Conservation (phyloP, 2,113 vertebrate genomes). For the Oenanthe melanoleuca region DNA sequence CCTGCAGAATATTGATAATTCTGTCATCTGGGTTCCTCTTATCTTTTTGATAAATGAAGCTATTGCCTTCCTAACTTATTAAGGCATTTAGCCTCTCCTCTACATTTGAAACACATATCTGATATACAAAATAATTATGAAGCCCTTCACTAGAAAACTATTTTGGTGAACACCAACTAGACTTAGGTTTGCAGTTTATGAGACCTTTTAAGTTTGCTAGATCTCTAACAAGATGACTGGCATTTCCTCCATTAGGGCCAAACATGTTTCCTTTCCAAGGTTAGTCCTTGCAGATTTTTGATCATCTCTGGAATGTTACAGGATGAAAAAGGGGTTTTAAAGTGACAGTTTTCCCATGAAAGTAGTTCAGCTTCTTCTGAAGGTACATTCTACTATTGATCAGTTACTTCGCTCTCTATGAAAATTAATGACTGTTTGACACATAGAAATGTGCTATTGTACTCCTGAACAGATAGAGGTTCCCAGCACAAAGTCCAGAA, state of each 20-base stretch:
- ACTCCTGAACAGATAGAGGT: neutral
- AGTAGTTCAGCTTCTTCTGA: neutral
- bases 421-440: neutral
- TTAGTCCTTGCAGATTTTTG: neutral
- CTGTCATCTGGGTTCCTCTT: slow-evolving; percentile 11
- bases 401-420: neutral
- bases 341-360: neutral
- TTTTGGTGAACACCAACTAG: neutral
- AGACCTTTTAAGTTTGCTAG: neutral
- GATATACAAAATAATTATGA: neutral
- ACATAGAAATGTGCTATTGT: rapidly evolving
- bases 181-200: neutral
- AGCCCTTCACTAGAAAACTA: neutral
- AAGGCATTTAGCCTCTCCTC: neutral
- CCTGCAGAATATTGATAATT: slow-evolving; percentile 17
- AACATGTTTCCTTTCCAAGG: neutral
- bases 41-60: slow-evolving; percentile 33
- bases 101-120: neutral
- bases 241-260: neutral
- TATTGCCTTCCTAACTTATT: slow-evolving; percentile 7
- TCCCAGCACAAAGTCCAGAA: neutral
- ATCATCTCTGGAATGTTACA: neutral
- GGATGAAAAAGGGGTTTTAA: neutral
- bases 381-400: neutral
- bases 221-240: neutral